phyloP scores from a whole-genome alignment of 53 echinoderm and acorn worm genomes.

The Pentamera pediparva region DNA sequence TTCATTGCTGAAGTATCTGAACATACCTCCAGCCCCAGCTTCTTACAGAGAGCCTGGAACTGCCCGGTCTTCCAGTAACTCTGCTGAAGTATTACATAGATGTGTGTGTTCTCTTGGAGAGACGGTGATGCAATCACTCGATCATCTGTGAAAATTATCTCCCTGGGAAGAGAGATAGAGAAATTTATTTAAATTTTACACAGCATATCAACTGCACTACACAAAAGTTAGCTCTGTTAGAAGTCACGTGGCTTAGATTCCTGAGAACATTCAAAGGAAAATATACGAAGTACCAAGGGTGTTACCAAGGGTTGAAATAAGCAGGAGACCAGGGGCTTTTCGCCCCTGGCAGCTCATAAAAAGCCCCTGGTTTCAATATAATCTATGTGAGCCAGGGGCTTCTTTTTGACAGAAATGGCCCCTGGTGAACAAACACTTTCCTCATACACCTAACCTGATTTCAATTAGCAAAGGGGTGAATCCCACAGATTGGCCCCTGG shows the following conservation, averaged over 20 bases:
- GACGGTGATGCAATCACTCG: slow-evolving; percentile 80
- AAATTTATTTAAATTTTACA: background rate
- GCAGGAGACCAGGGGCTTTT: too few relatives aligned
- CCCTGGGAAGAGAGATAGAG: slow-evolving; percentile 45
- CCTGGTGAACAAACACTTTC: too few relatives aligned
- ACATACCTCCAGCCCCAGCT: slow-evolving; percentile 71
- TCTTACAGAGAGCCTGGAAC: slow-evolving; percentile 60
- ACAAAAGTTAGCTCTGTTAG: background rate
- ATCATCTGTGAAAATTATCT: slow-evolving; percentile 90
- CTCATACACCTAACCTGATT: too few relatives aligned
- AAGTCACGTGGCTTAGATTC: background rate
- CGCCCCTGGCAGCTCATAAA: too few relatives aligned
- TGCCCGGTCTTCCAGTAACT: slow-evolving; percentile 72
- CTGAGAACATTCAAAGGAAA: too few relatives aligned
- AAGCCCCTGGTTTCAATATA: too few relatives aligned
- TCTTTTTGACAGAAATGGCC: too few relatives aligned
- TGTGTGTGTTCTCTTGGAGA: slow-evolving; percentile 62
- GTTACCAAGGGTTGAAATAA: too few relatives aligned
- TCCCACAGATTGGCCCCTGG: too few relatives aligned
- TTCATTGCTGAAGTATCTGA: too few relatives aligned
- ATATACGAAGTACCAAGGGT: too few relatives aligned
- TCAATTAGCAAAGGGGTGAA: background rate
- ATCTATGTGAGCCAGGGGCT: too few relatives aligned
- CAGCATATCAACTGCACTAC: background rate
- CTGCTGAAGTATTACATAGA: slow-evolving; percentile 75